Percentiles rank a stretch among this genome's conserved stretches.
Evolutionary conservation across 2,888 invertebrate species (phyloP).

Genomic region (Physocephala rufipes): DNA sequence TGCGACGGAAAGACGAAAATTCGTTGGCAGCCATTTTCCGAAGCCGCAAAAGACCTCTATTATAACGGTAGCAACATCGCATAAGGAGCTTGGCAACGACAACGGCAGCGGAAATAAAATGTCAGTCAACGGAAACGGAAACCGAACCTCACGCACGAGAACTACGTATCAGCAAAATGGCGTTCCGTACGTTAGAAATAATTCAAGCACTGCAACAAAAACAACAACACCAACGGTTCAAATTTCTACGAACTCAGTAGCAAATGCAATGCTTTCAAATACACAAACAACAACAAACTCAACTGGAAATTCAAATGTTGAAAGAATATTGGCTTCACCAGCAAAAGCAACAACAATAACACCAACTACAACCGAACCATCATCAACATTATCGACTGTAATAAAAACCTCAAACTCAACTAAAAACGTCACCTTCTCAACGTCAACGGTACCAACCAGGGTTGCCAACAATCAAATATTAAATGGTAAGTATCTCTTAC

Average conservation of each 20-base stretch:
- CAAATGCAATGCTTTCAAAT: constrained; percentile 15
- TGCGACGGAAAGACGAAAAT: constrained; percentile 44
- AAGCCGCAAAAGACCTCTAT: constrained; percentile 37
- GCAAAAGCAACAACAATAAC: constrained; percentile 25
- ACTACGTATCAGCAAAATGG: constrained; percentile 18
- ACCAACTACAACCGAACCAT: constrained; percentile 24
- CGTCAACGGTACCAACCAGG: background rate
- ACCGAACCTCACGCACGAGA: constrained; percentile 16
- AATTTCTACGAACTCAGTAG: constrained; percentile 30
- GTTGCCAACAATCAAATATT: constrained; percentile 7
- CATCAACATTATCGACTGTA: constrained; percentile 11
- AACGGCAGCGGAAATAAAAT: constrained; percentile 24
- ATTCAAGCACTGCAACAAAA: constrained; percentile 45
- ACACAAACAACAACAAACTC: constrained; percentile 31
- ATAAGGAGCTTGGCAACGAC: constrained; percentile 23
- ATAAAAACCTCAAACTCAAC: constrained; percentile 16
- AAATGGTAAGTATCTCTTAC: background rate
- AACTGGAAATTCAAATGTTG: constrained; percentile 22
- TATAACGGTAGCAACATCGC: constrained; percentile 44
- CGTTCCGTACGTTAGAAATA: constrained; percentile 3
- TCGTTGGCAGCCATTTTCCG: constrained; percentile 49
- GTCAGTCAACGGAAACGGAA: constrained; percentile 29
- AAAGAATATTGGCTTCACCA: background rate
- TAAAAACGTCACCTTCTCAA: background rate
- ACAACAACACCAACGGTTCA: constrained; percentile 35